phyloP scores from a whole-genome alignment of 2,888 invertebrate species.

The Amphipyra tragopoginis region DNA sequence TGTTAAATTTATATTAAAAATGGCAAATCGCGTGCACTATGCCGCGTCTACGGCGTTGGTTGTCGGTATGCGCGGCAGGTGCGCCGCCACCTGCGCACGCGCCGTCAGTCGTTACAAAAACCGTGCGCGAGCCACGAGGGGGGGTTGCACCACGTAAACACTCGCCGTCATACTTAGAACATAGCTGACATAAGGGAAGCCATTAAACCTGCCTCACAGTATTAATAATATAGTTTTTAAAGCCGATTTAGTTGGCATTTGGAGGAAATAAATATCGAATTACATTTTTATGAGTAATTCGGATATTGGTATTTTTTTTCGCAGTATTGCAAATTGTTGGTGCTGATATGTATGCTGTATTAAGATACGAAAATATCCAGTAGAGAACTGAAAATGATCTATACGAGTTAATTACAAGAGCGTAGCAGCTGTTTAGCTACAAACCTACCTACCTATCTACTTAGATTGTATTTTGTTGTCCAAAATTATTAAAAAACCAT shows the following conservation, averaged over 20 bases:
- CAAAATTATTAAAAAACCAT: background rate
- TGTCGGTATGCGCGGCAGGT: constrained; percentile 85
- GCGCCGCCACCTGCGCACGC: constrained; percentile 88
- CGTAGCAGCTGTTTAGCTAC: no score
- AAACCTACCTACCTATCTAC: no score
- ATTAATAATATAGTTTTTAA: constrained; percentile 69
- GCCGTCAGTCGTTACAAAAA: constrained; percentile 84
- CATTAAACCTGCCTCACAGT: constrained; percentile 71
- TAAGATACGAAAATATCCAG: background rate
- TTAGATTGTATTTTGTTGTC: background rate
- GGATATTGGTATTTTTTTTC: constrained; percentile 27
- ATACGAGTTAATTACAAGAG: background rate
- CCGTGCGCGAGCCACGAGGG: constrained; percentile 73
- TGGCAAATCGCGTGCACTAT: constrained; percentile 75
- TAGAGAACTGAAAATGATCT: background rate
- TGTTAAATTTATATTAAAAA: constrained; percentile 45
- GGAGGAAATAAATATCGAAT: constrained; percentile 59
- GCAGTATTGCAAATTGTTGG: background rate
- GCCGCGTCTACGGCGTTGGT: constrained; percentile 76
- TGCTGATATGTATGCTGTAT: background rate
- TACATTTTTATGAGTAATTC: constrained; percentile 41
- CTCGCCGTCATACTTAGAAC: constrained; percentile 65
- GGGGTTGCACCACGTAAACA: constrained; percentile 61
- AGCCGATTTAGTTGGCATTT: constrained; percentile 63
- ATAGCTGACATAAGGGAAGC: constrained; percentile 77